These are phyloP conservation scores for Ethmia dodecea DNA, from an alignment of 2,888 invertebrate species.

Conservation along the genomic window DNA sequence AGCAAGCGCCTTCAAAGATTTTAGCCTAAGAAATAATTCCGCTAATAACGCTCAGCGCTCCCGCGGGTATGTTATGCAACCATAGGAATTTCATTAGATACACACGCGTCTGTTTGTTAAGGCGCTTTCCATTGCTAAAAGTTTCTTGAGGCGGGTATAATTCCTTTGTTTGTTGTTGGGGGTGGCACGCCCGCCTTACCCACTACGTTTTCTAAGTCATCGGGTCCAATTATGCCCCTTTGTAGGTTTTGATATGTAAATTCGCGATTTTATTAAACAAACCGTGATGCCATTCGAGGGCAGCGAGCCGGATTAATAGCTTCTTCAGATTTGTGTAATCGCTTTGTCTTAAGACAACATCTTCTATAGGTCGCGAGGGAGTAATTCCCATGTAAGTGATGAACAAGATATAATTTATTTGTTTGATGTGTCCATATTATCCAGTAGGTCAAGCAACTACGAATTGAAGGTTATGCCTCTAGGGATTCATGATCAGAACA, in stretches of 20 bases:
- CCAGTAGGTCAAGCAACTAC: background rate
- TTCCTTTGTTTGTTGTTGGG: conserved; percentile 75
- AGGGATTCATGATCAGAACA: background rate
- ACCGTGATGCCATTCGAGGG: conserved; percentile 75
- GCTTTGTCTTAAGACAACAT: conserved; percentile 75
- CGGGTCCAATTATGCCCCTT: conserved; percentile 78
- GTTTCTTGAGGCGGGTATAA: conserved; percentile 79
- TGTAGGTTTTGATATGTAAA: conserved; percentile 79
- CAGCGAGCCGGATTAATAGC: conserved; percentile 77
- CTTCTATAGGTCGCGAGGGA: conserved; percentile 57
- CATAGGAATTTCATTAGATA: conserved; percentile 79
- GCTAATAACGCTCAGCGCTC: conserved; percentile 71
- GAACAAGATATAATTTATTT: conserved; percentile 22
- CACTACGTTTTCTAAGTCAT: conserved; percentile 78
- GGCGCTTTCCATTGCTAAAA: conserved; percentile 79
- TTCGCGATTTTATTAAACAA: conserved; percentile 78
- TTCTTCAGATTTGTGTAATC: conserved; percentile 78
- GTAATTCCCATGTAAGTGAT: conserved; percentile 46
- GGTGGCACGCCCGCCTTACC: conserved; percentile 64
- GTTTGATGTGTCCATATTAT: conserved; percentile 34
- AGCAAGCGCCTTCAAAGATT: conserved; percentile 77
- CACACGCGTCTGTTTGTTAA: conserved; percentile 78
- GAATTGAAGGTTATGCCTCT: background rate
- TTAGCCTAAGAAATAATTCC: conserved; percentile 71
- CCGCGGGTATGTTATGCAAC: conserved; percentile 75